Percentiles rank a stretch among this genome's conserved stretches.
Conservation (phyloP, 2,797 vertebrate genomes). For the Micromesistius poutassou region DNA sequence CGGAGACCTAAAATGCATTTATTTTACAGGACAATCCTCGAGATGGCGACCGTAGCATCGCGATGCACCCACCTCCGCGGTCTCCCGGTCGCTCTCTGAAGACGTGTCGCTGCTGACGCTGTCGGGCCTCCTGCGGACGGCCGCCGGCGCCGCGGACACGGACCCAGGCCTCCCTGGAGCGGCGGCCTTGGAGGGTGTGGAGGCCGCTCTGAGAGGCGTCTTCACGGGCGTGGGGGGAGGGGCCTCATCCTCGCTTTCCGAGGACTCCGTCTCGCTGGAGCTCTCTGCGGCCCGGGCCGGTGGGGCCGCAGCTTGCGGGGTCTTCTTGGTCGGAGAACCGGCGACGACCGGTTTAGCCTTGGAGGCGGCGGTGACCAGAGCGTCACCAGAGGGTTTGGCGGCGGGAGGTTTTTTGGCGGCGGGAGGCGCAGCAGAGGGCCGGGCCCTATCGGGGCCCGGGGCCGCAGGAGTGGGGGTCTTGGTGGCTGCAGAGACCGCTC, state of each 20-base stretch:
- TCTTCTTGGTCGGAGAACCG: background rate
- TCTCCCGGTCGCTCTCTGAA: slow-evolving; percentile 16
- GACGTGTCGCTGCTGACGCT: slow-evolving; percentile 17
- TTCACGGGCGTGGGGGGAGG: background rate
- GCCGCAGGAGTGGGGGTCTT: background rate
- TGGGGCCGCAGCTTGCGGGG: background rate
- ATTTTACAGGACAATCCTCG: too few species aligned
- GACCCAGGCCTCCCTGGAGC: too few species aligned
- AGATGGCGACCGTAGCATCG: too few species aligned
- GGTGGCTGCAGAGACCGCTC: background rate
- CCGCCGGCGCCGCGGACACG: background rate
- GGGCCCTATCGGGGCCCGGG: background rate
- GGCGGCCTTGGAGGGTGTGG: too few species aligned
- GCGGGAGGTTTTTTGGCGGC: background rate
- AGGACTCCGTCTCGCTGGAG: background rate
- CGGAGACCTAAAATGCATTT: too few species aligned
- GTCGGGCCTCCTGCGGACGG: background rate
- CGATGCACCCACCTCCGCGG: background rate
- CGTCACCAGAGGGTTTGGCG: too few species aligned
- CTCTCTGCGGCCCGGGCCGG: background rate
- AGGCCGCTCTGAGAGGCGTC: too few species aligned
- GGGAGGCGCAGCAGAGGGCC: background rate
- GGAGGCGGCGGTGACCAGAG: background rate
- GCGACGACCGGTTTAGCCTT: background rate
- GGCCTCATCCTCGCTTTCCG: slow-evolving; percentile 14